Percentiles rank a stretch among this genome's conserved stretches.
phyloP scores from a whole-genome alignment of 2,888 invertebrate species.

The Polydrusus pterygomalis region DNA sequence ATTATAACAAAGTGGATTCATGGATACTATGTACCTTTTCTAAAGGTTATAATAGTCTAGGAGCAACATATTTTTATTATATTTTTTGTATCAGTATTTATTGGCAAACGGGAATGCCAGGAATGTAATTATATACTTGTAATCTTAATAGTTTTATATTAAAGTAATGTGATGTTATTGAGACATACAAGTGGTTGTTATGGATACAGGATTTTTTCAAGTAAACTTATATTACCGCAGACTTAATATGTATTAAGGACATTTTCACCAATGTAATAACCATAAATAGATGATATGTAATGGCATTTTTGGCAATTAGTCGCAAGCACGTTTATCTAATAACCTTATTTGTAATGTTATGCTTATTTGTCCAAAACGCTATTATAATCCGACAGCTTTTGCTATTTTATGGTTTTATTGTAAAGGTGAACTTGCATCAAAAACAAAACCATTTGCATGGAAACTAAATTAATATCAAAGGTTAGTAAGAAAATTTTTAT shows the following conservation, averaged over 20 bases:
- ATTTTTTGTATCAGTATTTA: too few species aligned
- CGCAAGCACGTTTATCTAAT: conserved; percentile 19
- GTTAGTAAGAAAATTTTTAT: too few species aligned
- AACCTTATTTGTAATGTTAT: conserved; percentile 38
- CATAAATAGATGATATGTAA: background rate
- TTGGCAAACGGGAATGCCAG: too few species aligned
- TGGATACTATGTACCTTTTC: too few species aligned
- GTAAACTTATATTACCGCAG: background rate
- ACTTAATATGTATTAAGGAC: background rate
- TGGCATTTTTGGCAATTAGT: conserved; percentile 29
- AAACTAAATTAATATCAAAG: background rate
- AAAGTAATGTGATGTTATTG: too few species aligned
- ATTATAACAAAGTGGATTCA: too few species aligned
- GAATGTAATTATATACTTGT: too few species aligned
- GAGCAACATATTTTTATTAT: too few species aligned
- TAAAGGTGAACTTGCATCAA: conserved; percentile 28
- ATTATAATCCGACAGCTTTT: conserved; percentile 20
- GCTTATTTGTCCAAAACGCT: conserved; percentile 36
- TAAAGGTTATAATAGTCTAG: too few species aligned
- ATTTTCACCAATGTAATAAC: background rate
- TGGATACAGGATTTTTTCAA: too few species aligned
- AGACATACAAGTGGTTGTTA: too few species aligned
- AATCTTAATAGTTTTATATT: too few species aligned
- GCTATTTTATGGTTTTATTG: conserved; percentile 31
- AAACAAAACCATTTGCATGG: conserved; percentile 39